These are phyloP conservation scores for Parascotia fuliginaria DNA, from an alignment of 2,888 invertebrate genomes.

Conservation along the genomic window DNA sequence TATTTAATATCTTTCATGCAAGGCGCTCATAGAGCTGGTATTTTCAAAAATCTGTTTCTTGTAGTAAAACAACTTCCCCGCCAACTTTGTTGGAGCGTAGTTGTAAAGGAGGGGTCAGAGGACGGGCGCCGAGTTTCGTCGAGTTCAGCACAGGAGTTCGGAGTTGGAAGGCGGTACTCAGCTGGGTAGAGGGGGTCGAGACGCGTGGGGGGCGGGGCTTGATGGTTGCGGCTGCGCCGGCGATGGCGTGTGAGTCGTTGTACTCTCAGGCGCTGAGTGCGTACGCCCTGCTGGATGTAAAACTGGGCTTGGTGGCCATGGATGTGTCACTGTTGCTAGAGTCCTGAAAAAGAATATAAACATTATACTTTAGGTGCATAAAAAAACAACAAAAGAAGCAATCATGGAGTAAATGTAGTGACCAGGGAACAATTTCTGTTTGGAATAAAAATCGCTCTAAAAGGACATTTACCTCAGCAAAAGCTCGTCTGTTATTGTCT, in stretches of 20 bases:
- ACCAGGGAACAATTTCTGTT: no score
- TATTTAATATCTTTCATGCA: conserved; percentile 40
- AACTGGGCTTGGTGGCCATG: conserved; percentile 93
- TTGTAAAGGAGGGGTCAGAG: conserved; percentile 73
- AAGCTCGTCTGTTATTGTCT: no score
- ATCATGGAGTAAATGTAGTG: no score
- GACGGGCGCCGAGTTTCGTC: conserved; percentile 84
- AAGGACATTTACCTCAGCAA: no score
- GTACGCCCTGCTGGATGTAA: conserved; percentile 90
- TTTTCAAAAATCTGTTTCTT: conserved; percentile 47
- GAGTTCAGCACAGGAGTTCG: conserved; percentile 86
- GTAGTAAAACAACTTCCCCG: conserved; percentile 73
- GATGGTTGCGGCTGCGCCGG: conserved; percentile 77
- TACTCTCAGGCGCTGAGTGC: conserved; percentile 90
- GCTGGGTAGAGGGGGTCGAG: conserved; percentile 82
- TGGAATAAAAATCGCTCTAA: no score
- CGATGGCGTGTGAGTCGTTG: conserved; percentile 75
- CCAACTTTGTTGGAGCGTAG: conserved; percentile 67
- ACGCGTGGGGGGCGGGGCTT: conserved; percentile 70
- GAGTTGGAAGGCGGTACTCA: conserved; percentile 86
- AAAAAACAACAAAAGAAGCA: no score
- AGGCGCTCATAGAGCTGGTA: conserved; percentile 44
- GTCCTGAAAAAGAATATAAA: conserved; percentile 71
- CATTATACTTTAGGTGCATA: not conserved
- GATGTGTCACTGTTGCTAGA: conserved; percentile 88